Conservation (phyloP, 2,113 vertebrate genomes). For the Saccopteryx bilineata region DNA sequence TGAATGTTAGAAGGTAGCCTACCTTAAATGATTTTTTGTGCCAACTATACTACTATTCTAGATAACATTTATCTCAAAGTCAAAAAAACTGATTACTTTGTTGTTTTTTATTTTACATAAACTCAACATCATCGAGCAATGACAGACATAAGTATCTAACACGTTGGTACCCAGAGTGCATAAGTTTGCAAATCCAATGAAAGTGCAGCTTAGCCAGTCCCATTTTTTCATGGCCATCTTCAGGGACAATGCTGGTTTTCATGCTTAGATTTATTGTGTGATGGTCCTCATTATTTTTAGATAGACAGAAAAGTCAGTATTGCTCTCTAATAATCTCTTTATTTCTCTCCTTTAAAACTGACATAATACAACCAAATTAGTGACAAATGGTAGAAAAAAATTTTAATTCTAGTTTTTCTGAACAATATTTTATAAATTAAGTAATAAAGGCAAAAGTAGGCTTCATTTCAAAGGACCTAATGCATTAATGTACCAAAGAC, state of each 20-base stretch:
- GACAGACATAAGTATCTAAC: slow-evolving; percentile 5
- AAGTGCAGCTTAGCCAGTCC: not conserved
- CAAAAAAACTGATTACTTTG: slow-evolving; percentile 66
- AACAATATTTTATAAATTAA: slow-evolving; percentile 23
- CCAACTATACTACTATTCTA: slow-evolving; percentile 57
- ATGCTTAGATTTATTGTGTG: not conserved
- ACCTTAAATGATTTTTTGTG: slow-evolving; percentile 70
- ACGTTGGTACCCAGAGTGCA: not conserved
- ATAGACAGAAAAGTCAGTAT: not conserved
- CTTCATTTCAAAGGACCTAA: slow-evolving; percentile 31
- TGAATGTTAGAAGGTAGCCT: slow-evolving; percentile 76
- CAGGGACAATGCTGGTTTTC: not conserved
- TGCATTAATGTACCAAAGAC: not conserved
- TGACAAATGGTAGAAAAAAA: slow-evolving; percentile 32
- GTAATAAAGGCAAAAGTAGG: slow-evolving; percentile 3
- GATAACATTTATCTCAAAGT: slow-evolving; percentile 59
- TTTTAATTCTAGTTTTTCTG: slow-evolving; percentile 27
- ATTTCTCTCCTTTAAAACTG: slow-evolving; percentile 45
- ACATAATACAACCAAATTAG: not conserved
- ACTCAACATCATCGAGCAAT: slow-evolving; percentile 11
- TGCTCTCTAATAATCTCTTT: not conserved
- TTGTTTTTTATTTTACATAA: slow-evolving; percentile 50
- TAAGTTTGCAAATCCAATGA: not conserved
- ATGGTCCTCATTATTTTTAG: not conserved
- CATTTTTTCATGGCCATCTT: not conserved